A percentile compares a stretch with the other conserved stretches of the same genome.
Conservation (phyloP, 2,888 invertebrate species). For the Tetragonisca angustula region DNA sequence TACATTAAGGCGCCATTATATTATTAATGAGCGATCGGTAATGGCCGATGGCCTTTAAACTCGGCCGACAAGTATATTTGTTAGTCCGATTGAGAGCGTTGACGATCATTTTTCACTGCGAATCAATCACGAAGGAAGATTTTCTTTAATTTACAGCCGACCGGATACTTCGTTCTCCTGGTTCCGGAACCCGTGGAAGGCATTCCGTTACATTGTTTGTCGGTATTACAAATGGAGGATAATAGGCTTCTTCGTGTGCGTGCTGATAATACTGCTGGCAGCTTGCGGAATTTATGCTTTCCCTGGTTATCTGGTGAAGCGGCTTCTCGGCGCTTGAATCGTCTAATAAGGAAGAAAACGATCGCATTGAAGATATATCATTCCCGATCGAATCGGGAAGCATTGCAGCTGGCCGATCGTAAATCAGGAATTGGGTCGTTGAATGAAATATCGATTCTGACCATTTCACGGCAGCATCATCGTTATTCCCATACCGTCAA, state of each 20-base stretch:
- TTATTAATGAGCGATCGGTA: constrained; percentile 9
- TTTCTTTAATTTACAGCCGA: constrained; percentile 84
- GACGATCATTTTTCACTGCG: background rate
- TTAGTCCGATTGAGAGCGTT: background rate
- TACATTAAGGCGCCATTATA: constrained; percentile 12
- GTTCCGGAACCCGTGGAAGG: constrained; percentile 86
- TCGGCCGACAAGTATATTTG: background rate
- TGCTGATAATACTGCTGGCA: constrained; percentile 80
- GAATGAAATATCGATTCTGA: constrained; percentile 45
- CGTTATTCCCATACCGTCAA: constrained; percentile 30
- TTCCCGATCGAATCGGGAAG: background rate
- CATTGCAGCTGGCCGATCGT: background rate
- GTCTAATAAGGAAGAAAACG: background rate
- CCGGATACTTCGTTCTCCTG: constrained; percentile 88
- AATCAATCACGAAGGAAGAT: background rate
- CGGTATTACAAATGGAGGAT: constrained; percentile 84
- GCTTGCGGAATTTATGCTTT: constrained; percentile 84
- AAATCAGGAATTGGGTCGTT: constrained; percentile 39
- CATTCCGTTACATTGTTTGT: constrained; percentile 81
- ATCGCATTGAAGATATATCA: background rate
- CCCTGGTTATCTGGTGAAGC: constrained; percentile 85
- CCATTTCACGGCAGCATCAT: constrained; percentile 8
- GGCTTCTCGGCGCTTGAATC: constrained; percentile 75
- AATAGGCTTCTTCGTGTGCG: constrained; percentile 77
- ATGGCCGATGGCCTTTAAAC: background rate